Evolutionary conservation across 2,113 vertebrate genomes (phyloP).

Genomic region (Cynopterus brachyotis): DNA sequence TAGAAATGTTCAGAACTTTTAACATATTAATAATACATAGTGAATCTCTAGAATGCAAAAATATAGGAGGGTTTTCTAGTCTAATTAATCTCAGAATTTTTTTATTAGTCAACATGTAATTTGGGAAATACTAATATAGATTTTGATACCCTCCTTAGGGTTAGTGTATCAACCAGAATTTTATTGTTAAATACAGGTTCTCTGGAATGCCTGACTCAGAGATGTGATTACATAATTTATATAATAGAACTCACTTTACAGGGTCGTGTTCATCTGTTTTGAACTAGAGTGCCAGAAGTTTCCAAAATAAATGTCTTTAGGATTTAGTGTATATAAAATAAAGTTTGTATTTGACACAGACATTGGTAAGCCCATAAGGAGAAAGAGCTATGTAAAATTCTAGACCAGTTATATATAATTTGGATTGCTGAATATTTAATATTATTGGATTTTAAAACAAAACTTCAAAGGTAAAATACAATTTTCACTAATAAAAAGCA

Average conservation of each 20-base stretch:
- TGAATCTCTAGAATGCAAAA: not conserved
- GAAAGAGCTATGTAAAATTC: constrained; percentile 48
- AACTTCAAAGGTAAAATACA: constrained; percentile 73
- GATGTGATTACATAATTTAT: constrained; percentile 48
- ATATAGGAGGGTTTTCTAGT: not conserved
- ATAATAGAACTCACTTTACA: not conserved
- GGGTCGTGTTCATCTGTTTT: constrained; percentile 56
- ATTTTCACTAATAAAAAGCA: constrained; percentile 66
- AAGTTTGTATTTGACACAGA: constrained; percentile 62
- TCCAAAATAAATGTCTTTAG: constrained; percentile 60
- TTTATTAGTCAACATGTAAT: not conserved
- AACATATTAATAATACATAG: not conserved
- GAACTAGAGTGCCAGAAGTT: constrained; percentile 27
- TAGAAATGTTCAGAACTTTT: not conserved
- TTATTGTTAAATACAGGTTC: constrained; percentile 50
- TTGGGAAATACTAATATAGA: not conserved
- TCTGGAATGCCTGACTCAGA: constrained; percentile 49
- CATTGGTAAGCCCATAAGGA: constrained; percentile 47
- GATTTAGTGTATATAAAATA: constrained; percentile 60
- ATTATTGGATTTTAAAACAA: constrained; percentile 73
- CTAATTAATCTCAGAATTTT: not conserved
- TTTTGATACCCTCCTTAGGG: not conserved
- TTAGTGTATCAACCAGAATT: not conserved
- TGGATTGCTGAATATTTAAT: constrained; percentile 60
- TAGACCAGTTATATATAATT: constrained; percentile 54